Evolutionary conservation across 2,113 vertebrate genomes (phyloP), one percentile per base, ranked within the genome.

Genomic region (Ceuthmochares aereus): DNA sequence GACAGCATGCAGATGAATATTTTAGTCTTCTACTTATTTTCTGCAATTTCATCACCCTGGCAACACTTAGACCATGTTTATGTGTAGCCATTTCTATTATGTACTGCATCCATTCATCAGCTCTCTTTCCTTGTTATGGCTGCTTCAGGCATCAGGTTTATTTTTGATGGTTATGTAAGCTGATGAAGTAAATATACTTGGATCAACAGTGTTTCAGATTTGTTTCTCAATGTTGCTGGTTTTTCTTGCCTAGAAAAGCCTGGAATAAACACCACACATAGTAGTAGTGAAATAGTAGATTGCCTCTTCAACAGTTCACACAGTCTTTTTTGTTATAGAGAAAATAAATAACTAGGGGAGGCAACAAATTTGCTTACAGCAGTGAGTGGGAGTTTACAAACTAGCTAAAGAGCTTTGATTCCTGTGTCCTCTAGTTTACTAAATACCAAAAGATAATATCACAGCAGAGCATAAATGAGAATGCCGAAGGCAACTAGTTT

Each of bases 291-390:
- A 66, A 75, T 43, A 12, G 40, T 40, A 90, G 32, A 47, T 30
- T 90, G 45, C 78, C 37, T 55, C 59, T 67, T 77, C 55, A 85
- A 62, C 67, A 95, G 22, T 54, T 92, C 63, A 12, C 70, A 52
- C 10, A 27, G 12, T 14, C 4, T 87, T 40, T 76, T 96, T 88
- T 70, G 32, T 62, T 80, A 74, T 14, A 89, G 37, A 70, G 87
- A 68, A 87, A 91, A 83, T 70, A 75, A 95, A 87, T 93, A 89
- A 17, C 15, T 72, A 72, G 66, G 60, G 55, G 63, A 88, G 68
- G 86, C 85, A 70, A 94, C 66, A 91, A 95, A 94, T 93, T 69
- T 73, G 62, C 91, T 96, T 80, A 72, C 55, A 93, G 91, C 63
- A 36, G 30, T 59, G 85, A 91, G 84, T 86, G 42, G 78, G 84